Evolutionary conservation across 2,797 vertebrate species (phyloP).

Genomic region (Pantherophis vulpinus): DNA sequence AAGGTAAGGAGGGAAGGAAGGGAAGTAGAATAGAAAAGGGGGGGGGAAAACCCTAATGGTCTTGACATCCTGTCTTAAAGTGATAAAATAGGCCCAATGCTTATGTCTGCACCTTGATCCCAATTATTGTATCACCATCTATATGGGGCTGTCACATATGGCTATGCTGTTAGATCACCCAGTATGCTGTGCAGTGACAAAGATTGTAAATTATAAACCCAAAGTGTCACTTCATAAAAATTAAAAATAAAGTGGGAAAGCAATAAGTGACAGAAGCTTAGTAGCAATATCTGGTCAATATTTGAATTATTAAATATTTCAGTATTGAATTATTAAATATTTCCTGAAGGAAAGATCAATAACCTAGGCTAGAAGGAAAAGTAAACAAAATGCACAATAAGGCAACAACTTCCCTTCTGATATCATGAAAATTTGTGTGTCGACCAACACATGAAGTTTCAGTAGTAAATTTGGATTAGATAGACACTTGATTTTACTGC

Average conservation of each 20-base stretch:
- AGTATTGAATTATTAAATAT: background rate
- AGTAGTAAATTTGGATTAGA: background rate
- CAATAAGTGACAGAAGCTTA: background rate
- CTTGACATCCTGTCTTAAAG: background rate
- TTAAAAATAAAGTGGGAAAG: background rate
- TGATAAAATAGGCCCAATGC: background rate
- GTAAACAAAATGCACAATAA: background rate
- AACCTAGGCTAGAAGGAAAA: background rate
- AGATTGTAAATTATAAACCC: background rate
- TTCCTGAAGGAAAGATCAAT: background rate
- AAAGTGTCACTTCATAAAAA: background rate
- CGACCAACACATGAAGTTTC: background rate
- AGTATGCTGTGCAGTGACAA: background rate
- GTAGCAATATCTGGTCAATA: background rate
- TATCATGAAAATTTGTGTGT: background rate
- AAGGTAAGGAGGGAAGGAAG: constrained; percentile 7
- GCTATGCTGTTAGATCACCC: background rate
- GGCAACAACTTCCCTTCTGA: background rate
- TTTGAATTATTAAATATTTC: background rate
- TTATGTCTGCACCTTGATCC: background rate
- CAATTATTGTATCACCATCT: background rate
- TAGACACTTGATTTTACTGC: background rate
- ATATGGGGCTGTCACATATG: background rate
- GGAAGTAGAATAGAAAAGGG: constrained; percentile 18
- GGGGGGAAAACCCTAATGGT: background rate